Base-by-base conservation (phyloP, 2,888 invertebrate species). In the Pandemis heparana region DNA sequence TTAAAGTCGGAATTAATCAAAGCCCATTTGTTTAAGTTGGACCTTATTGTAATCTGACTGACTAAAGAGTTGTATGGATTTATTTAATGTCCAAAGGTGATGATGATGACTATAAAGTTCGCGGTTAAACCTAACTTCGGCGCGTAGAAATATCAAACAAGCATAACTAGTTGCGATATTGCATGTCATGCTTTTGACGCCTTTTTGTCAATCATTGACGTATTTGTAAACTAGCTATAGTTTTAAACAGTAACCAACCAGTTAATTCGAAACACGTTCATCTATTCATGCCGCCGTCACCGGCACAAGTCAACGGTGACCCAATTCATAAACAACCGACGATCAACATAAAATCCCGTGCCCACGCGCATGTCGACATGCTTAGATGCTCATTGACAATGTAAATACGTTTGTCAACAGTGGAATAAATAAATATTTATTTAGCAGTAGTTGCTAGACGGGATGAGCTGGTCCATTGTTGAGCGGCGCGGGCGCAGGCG, bases 381-480 rank as follows among this genome's bases (percentile, higher is more conserved):
- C 84, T 86, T 85, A 85, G 84, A 84, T 81, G 79, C 83, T 81
- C 85, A 86, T 86, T 90, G 84, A 90, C 90, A 90, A 92, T 94
- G 92, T 92, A 92, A 92, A 93, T 92, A 91, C 86, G 85, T 89
- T 92, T 93, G 93, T 93, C 92, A 92, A 92, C 92, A 89, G 83
- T 80, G 82, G 89, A 91, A 92, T 89, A 90, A 90, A 94, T 94
- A 92, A 92, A 93, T 94, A 93, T 92, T 94, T 92, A 93, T 91
- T 86, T 87, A 83, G 84, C 85, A 85, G 88, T 83, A 81, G 83
- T 83, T 81, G 79, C 77, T 75, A 79, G 77, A 79, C 87, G 83
- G 89, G 92, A 92, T 92, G 92, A 89, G 92, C 88, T 87, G 80
- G 84, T 75, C 74, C 68, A 77, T 75, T 75, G 78, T 78, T 74